Base-by-base conservation (phyloP, 2,888 invertebrate genomes). In the Galeopsomyia nigrocyanea region DNA sequence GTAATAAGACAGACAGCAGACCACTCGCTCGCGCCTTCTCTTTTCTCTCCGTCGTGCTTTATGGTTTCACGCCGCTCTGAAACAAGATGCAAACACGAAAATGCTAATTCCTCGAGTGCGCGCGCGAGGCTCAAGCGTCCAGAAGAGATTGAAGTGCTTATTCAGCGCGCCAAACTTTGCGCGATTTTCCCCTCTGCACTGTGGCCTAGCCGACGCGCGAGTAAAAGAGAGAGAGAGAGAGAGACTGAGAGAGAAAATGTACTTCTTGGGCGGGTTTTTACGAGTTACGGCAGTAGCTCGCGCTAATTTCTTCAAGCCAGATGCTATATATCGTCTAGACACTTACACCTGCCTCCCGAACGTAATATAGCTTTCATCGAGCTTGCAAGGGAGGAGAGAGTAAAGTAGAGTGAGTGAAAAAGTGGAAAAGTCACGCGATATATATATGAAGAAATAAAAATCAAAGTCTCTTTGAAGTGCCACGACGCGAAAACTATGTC, bases 101-200 rank as follows among this genome's bases (percentile, higher is more conserved):
- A 80, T 80, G 78, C 79, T 79, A 79, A 80, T 80, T 78, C 77
- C 73, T 73, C 56, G 72, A 74, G 73, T 76, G 75, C 75, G 76
- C 75, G 76, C 74, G 75, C 74, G 73, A 65, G 64, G 63, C 74
- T 80, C 80, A 80, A 81, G 80, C 79, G 78, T 73, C 80, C 80
- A 79, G 79, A 79, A 80, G 80, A 80, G 79, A 81, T 81, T 81
- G 56, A 78, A 81, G 81, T 81, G 80, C 80, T 81, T 79, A 80
- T 80, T 80, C 80, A 80, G 79, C 79, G 80, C 77, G 49, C 53
- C 19, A n/a, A 47, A 50, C 47, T 64, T 55, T 26, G n/a, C 47
- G 68, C 61, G 53, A 68, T 61, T 68, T 68, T 55, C 22, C 68
- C 26, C 47, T 46, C 39, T 39, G 13, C 26, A 26, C 2, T 5